A percentile compares a stretch with the other conserved stretches of the same genome.
Evolutionary conservation across 2,888 invertebrate genomes (phyloP).

Genomic region (Saturnia japonica): DNA sequence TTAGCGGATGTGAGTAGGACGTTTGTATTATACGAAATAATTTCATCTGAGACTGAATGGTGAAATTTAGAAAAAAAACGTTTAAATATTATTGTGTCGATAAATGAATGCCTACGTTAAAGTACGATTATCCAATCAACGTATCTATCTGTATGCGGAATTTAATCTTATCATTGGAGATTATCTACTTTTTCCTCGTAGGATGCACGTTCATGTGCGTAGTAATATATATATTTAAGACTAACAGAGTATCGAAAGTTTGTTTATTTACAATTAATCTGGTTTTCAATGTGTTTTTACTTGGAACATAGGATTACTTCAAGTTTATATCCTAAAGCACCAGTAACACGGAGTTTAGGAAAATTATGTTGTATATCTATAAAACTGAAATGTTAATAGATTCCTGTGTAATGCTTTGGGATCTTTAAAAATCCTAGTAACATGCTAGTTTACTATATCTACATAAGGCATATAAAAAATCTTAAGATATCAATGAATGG

Average conservation of each 20-base stretch:
- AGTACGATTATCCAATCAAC: constrained; percentile 22
- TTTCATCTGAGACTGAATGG: constrained; percentile 4
- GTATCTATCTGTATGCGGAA: constrained; percentile 16
- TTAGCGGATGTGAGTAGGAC: constrained; percentile 4
- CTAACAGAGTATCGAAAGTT: background rate
- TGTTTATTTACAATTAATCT: constrained; percentile 5
- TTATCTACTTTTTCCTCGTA: constrained; percentile 12
- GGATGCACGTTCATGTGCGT: constrained; percentile 3
- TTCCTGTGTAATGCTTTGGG: no score
- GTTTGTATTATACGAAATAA: background rate
- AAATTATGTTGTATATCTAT: no score
- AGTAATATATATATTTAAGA: background rate
- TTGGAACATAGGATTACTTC: background rate
- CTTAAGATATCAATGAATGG: no score
- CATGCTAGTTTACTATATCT: no score
- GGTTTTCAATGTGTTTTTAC: background rate
- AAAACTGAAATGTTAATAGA: no score
- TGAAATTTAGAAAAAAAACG: constrained; percentile 12
- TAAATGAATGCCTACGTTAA: constrained; percentile 10
- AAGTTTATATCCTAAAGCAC: background rate
- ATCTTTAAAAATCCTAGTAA: no score
- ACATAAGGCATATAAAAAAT: no score
- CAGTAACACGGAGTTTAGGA: no score
- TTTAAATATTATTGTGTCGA: background rate
- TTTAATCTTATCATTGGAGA: constrained; percentile 22